Conservation (phyloP, 1,140 invertebrate genomes). For the Caenorhabditis tropicalis region DNA sequence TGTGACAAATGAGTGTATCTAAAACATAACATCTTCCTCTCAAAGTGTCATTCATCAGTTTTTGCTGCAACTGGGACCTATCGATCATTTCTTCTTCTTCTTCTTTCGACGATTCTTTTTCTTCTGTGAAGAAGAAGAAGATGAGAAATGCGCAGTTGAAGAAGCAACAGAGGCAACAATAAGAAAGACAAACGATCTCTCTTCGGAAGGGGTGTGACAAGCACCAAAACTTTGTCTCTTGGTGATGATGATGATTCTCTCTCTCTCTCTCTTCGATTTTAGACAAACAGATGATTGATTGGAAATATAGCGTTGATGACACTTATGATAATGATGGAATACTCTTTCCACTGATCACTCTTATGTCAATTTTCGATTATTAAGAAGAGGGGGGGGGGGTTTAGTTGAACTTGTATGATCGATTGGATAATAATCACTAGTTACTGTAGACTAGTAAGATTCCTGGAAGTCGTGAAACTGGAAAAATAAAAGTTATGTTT, state of each 20-base stretch:
- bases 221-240: background rate
- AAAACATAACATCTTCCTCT: background rate
- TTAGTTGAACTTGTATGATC: too few species aligned
- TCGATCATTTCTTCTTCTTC: constrained; percentile 12
- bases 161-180: background rate
- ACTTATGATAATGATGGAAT: constrained; percentile 21
- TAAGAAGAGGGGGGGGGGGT: too few species aligned
- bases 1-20: background rate
- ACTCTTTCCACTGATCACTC: background rate
- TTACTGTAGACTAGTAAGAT: too few species aligned
- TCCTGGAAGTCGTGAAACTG: too few species aligned
- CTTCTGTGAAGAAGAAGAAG: background rate
- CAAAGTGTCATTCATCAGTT: constrained; percentile 2
- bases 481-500: too few species aligned
- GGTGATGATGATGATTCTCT: background rate
- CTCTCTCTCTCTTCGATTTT: background rate
- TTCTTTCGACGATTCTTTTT: background rate
- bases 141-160: background rate
- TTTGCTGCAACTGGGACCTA: constrained; percentile 37
- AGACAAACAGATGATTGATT: background rate
- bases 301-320: constrained; percentile 30
- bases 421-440: too few species aligned
- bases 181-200: constrained; percentile 24
- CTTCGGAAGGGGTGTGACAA: background rate
- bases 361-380: background rate